phyloP scores from a whole-genome alignment of 2,113 vertebrate species.

The Melospiza georgiana region DNA sequence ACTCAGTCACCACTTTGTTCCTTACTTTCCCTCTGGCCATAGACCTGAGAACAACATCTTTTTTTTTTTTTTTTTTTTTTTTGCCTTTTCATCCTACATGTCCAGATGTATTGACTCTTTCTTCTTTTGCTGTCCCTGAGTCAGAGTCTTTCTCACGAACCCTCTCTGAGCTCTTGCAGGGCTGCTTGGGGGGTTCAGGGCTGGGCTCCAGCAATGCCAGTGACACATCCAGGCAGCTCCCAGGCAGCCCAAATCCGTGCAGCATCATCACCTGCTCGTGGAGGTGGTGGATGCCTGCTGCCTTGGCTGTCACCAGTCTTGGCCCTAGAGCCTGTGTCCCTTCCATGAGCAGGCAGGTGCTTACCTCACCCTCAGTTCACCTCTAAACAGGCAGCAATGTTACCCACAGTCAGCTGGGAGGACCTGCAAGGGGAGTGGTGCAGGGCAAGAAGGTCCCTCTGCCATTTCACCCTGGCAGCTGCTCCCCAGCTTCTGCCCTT shows the following conservation, averaged over 20 bases:
- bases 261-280: background rate
- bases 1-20: background rate
- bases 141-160: background rate
- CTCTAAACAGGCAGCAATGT: background rate
- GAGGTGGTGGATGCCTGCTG: background rate
- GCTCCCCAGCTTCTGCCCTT: background rate
- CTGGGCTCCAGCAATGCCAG: background rate
- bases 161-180: background rate
- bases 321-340: background rate
- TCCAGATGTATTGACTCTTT: background rate
- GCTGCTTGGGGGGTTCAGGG: background rate
- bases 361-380: background rate
- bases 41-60: background rate
- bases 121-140: background rate
- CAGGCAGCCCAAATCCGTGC: background rate
- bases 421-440: rapidly evolving
- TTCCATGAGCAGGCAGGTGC: rapidly evolving
- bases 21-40: background rate
- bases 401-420: background rate
- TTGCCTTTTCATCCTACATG: background rate
- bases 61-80: too few relatives aligned
- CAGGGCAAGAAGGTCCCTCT: background rate
- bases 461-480: background rate
- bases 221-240: background rate
- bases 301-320: background rate